Conservation (phyloP, 1,140 invertebrate species). For the Papilio dardanus region DNA sequence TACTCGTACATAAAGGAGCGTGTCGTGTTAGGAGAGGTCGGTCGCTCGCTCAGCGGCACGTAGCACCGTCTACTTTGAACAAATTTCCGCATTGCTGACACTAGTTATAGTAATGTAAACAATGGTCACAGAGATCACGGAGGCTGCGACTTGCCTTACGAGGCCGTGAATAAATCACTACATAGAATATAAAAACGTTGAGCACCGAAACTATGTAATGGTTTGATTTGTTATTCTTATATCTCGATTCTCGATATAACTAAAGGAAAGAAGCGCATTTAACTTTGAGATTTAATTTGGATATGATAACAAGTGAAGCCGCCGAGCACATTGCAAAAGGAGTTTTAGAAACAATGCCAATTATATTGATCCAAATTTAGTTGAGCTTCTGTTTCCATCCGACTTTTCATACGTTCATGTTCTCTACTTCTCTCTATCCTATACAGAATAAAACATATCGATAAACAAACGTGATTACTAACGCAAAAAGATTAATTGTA, state of each 20-base stretch:
- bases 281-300: too few species aligned
- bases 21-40: not conserved
- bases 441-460: not conserved
- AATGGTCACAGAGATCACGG: not conserved
- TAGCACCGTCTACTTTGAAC: not conserved
- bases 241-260: too few species aligned
- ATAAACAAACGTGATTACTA: not conserved
- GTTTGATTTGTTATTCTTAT: too few species aligned
- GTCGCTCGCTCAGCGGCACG: not conserved
- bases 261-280: too few species aligned
- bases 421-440: not conserved
- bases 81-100: constrained; percentile 1
- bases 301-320: too few species aligned
- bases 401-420: not conserved
- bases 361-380: too few species aligned
- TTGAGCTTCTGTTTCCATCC: too few species aligned
- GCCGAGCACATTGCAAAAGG: too few species aligned
- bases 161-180: not conserved
- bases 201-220: too few species aligned
- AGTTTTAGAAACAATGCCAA: too few species aligned
- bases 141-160: not conserved
- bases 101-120: constrained; percentile 3
- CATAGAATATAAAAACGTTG: not conserved
- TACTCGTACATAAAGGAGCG: not conserved
- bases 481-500: not conserved